A percentile compares a stretch with the other conserved stretches of the same genome.
Conservation (phyloP, 2,797 vertebrate genomes). For the Columba guinea region DNA sequence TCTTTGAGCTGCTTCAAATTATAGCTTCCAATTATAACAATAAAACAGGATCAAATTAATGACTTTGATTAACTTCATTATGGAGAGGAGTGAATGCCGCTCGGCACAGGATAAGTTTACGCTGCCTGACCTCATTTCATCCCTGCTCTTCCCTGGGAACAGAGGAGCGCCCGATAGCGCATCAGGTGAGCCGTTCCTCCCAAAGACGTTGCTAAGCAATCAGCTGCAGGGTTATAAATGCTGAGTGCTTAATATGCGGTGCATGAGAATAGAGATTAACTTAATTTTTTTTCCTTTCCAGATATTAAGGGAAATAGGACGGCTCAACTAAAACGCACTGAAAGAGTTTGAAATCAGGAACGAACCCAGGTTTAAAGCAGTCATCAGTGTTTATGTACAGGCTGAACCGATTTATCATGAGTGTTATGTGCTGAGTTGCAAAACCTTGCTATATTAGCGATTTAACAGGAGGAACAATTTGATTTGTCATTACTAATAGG, state of each 20-base stretch:
- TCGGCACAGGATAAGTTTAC: neutral
- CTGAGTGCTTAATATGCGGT: neutral
- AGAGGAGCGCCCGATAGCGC: neutral
- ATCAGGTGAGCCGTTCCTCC: slow-evolving; percentile 42
- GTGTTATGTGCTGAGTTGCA: slow-evolving; percentile 5
- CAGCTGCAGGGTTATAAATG: slow-evolving; percentile 30
- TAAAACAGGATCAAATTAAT: slow-evolving; percentile 40
- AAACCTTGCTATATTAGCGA: slow-evolving; percentile 23
- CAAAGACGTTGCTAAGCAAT: slow-evolving; percentile 51
- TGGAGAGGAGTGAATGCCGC: accelerated
- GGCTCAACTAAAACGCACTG: neutral
- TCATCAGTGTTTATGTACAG: neutral
- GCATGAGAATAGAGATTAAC: slow-evolving; percentile 3
- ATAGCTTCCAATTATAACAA: slow-evolving; percentile 30
- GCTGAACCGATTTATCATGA: neutral
- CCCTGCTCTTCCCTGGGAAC: neutral
- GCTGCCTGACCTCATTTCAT: slow-evolving; percentile 44
- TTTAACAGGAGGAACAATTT: slow-evolving; percentile 57
- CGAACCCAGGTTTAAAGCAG: neutral
- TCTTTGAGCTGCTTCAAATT: slow-evolving; percentile 44
- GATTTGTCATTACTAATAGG: slow-evolving; percentile 63
- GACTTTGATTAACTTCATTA: slow-evolving; percentile 51
- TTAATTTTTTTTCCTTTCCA: neutral
- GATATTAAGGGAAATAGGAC: neutral
- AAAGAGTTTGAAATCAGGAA: neutral